Evolutionary conservation across 2,888 invertebrate species (phyloP), one percentile per base, ranked within the genome.

Genomic region (Ormyrus labotus): DNA sequence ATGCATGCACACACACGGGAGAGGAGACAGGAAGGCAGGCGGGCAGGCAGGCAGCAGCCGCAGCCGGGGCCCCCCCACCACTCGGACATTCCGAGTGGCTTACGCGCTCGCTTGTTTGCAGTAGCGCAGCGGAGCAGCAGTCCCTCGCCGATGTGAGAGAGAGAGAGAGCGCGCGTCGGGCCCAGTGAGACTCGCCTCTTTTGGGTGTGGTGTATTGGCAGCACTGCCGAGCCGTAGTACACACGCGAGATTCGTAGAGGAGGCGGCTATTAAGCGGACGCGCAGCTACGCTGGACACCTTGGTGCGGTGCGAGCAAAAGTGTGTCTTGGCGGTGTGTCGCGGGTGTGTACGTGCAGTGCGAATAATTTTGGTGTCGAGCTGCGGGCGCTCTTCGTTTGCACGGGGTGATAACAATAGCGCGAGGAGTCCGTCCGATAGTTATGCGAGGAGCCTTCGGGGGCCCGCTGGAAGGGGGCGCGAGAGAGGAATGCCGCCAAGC

Each of bases 21-120:
- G 34, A 34, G 19, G 9, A 65, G 11, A 8, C n/a, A 51, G 19
- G 19, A 19, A 19, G 50, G 48, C 19, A 51, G 6, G 45, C 19
- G 13, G n/a, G 19, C 19, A 19, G 19, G 19, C 19, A 19, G 19
- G 19, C 19, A 19, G 10, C 13, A 19, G 13, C 57, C 48, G 51
- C 58, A 5, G 71, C 67, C 82, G 84, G 82, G 81, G 83, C 81
- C 68, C 13, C 11, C n/a, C 47, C 34, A 8, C 13, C 13, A 45
- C 51, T 65, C 75, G 53, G 63, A 45, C 68, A 57, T 67, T 74
- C 71, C 67, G 68, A 63, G 74, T 9, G 78, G 75, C 60, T 81
- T 77, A 64, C 68, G 78, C 57, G 68, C 68, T 13, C 67, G 65
- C 53, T 68, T 51, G 50, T 50, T 50, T 13, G 13, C 51, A 70